Percentiles rank a stretch among this genome's conserved stretches.
phyloP scores from a whole-genome alignment of 2,888 invertebrate genomes.

The Syritta pipiens region DNA sequence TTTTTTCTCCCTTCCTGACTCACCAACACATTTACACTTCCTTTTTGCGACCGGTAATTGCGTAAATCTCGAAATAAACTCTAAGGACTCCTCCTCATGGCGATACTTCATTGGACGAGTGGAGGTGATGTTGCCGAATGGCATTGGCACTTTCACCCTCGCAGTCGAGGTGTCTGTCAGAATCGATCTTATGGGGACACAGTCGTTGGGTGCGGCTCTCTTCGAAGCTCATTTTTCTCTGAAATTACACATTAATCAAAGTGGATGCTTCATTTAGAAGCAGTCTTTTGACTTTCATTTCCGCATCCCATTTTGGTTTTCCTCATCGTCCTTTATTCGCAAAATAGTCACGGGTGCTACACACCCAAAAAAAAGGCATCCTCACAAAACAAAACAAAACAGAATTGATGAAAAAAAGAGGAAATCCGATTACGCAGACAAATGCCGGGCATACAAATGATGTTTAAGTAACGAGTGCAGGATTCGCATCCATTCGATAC shows the following conservation, averaged over 20 bases:
- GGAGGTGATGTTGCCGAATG: too few relatives aligned
- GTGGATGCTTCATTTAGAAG: constrained; percentile 8
- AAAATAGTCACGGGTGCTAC: not conserved
- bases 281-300: not conserved
- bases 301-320: not conserved
- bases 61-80: constrained; percentile 1
- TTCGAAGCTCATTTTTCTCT: constrained; percentile 3
- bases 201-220: not conserved
- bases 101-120: not conserved
- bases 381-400: not conserved
- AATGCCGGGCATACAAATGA: constrained; percentile 10
- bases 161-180: too few relatives aligned
- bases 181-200: not conserved
- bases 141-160: too few relatives aligned
- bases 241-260: constrained; percentile 28
- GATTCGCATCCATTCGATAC: constrained; percentile 9
- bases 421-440: constrained; percentile 15
- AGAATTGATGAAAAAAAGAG: not conserved
- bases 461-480: constrained; percentile 1
- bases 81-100: not conserved
- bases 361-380: not conserved
- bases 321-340: not conserved
- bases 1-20: not conserved
- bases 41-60: constrained; percentile 1
- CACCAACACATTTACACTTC: not conserved